Evolutionary conservation across 2,113 vertebrate genomes (phyloP).

Genomic region (Pionites leucogaster): DNA sequence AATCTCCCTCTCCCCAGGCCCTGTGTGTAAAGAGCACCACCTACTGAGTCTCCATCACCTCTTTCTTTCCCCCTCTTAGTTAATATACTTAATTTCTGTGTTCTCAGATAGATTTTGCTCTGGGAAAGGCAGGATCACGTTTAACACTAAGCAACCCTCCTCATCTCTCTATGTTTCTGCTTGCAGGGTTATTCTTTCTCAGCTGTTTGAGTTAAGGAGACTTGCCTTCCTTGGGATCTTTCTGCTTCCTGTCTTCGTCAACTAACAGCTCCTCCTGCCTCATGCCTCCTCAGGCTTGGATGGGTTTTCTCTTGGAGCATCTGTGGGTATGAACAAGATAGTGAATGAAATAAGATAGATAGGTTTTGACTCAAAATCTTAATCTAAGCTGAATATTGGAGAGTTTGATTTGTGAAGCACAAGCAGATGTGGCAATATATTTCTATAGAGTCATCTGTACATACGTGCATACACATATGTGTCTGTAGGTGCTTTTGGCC

Average conservation of each 20-base stretch:
- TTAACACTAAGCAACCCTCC: background rate
- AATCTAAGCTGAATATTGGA: background rate
- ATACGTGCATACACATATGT: rapidly evolving
- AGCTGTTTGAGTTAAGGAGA: background rate
- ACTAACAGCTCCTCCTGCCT: background rate
- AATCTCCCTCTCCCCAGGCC: background rate
- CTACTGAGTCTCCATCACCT: conserved; percentile 35
- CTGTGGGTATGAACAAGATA: rapidly evolving
- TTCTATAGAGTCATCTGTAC: background rate
- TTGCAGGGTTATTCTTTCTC: background rate
- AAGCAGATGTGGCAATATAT: background rate
- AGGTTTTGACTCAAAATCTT: background rate
- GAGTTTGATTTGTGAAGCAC: background rate
- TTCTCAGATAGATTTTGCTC: background rate
- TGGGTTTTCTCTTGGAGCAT: background rate
- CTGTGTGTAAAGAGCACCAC: conserved; percentile 22
- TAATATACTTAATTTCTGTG: background rate
- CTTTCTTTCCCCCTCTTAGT: background rate
- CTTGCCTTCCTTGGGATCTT: background rate
- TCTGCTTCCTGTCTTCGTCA: background rate
- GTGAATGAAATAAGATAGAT: background rate
- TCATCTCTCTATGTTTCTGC: background rate
- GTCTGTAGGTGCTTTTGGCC: background rate
- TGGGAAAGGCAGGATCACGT: background rate
- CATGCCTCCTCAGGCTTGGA: rapidly evolving